phyloP scores from a whole-genome alignment of 2,113 vertebrate genomes.

The Epinephelus cyanopodus region DNA sequence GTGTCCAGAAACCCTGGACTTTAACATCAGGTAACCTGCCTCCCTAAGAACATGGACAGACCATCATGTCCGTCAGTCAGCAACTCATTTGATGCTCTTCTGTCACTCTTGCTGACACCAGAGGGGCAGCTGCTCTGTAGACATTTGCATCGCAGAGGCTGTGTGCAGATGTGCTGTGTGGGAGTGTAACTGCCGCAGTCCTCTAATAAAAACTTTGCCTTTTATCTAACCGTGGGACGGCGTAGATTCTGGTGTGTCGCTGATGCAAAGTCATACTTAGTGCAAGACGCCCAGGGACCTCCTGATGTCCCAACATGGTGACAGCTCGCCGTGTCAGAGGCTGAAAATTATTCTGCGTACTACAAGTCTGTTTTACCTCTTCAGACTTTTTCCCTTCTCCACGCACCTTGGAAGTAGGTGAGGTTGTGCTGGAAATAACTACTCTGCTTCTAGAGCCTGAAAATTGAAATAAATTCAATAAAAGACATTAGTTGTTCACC shows the following conservation, averaged over 20 bases:
- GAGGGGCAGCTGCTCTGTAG: not conserved
- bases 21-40: not conserved
- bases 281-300: not conserved
- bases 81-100: not conserved
- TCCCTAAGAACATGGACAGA: not conserved
- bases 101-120: not conserved
- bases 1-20: not conserved
- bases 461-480: not conserved
- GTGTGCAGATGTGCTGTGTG: slow-evolving; percentile 53
- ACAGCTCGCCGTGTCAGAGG: not conserved
- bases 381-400: no score
- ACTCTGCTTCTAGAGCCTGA: not conserved
- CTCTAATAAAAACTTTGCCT: slow-evolving; percentile 60
- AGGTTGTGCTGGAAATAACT: no score
- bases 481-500: not conserved
- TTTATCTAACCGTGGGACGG: slow-evolving; percentile 47
- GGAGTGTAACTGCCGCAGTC: slow-evolving; percentile 50
- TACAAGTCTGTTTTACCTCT: no score
- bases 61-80: not conserved
- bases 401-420: no score
- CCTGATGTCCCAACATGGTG: not conserved
- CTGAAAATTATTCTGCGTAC: no score
- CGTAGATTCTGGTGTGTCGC: not conserved
- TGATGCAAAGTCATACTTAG: slow-evolving; percentile 11
- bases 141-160: not conserved